phyloP scores from a whole-genome alignment of 2,888 invertebrate species.

The Ethmia dodecea region DNA sequence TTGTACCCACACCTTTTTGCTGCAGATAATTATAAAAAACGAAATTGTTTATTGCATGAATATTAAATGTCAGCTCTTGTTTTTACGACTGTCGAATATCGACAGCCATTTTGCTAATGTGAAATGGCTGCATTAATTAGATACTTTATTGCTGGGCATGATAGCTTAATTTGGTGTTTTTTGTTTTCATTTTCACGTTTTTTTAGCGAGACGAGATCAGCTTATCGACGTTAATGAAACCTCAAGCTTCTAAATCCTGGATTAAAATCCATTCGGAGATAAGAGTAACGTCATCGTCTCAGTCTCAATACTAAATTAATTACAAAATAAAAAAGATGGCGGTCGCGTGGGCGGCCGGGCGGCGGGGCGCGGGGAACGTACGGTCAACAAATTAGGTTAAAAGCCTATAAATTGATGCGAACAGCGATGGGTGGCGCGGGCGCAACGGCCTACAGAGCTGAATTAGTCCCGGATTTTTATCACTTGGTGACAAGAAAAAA shows the following conservation, averaged over 20 bases:
- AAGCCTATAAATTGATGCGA: conserved; percentile 74
- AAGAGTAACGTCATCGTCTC: conserved; percentile 33
- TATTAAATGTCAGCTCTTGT: conserved; percentile 58
- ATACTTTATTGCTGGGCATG: conserved; percentile 54
- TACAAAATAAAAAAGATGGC: conserved; percentile 39
- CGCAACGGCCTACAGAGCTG: conserved; percentile 54
- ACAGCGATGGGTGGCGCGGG: conserved; percentile 67
- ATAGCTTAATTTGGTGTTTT: conserved; percentile 61
- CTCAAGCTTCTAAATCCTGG: conserved; percentile 43
- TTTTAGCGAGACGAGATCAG: conserved; percentile 38
- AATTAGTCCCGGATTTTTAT: conserved; percentile 72
- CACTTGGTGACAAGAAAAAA: conserved; percentile 67
- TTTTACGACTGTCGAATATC: conserved; percentile 53
- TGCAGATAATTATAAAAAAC: conserved; percentile 29
- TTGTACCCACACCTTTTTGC: conserved; percentile 44
- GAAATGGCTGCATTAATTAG: conserved; percentile 53
- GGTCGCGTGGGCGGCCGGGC: conserved; percentile 43
- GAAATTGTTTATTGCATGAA: conserved; percentile 44
- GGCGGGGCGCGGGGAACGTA: conserved; percentile 24
- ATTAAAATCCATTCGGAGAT: conserved; percentile 43
- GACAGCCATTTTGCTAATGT: conserved; percentile 62
- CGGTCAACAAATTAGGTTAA: conserved; percentile 72
- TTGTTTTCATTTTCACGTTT: conserved; percentile 33
- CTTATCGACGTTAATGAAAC: conserved; percentile 40
- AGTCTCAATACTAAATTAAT: conserved; percentile 47